Evolutionary conservation across 2,797 vertebrate genomes (phyloP), one percentile per base, ranked within the genome.

Genomic region (Sternotherus odoratus): DNA sequence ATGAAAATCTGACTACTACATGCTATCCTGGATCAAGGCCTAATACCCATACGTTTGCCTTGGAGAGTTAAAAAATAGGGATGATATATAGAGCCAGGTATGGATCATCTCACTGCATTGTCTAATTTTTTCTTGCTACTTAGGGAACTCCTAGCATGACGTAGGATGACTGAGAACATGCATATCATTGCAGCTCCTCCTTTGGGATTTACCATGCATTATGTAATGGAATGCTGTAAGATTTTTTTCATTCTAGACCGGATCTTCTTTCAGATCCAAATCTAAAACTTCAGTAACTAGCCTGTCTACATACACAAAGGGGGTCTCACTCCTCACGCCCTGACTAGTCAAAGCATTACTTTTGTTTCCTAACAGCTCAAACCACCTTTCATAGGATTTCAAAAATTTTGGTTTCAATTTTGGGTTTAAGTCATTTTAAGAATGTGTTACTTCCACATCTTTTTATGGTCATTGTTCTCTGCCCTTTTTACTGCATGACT

Each of bases 21-120:
- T 97, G 95, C 91, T 96, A 94, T 95, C 85, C 77, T 97, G 96
- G 96, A 91, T 90, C 46, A 77, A 57, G 33, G 94, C 96, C 95
- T 93, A 92, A 90, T 96, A 96, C 91, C 85, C 96, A 89, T 78
- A 85, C 81, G 39, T 94, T 94, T 2, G 39, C 82, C 86, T 95
- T 79, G 93, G 81, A 96, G 94, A 93, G 95, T 91, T 93, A 95
- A 96, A 84, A 33, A 90, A 93, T n/a, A 90, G 83, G 51, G 91
- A 95, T 96, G 95, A 95, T 95, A 90, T 93, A 95, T 79, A 88
- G 82, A 85, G 57, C 90, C 94, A 94, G 77, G 85, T 90, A 87
- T 91, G 91, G 93, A 83, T 95, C 93, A 94, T 95, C 86, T 96
- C 94, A 95, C 93, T 96, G 91, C 77, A 79, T 50, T 2, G 91